Evolutionary conservation across 2,888 invertebrate genomes (phyloP).

Genomic region (Eilema caniola): DNA sequence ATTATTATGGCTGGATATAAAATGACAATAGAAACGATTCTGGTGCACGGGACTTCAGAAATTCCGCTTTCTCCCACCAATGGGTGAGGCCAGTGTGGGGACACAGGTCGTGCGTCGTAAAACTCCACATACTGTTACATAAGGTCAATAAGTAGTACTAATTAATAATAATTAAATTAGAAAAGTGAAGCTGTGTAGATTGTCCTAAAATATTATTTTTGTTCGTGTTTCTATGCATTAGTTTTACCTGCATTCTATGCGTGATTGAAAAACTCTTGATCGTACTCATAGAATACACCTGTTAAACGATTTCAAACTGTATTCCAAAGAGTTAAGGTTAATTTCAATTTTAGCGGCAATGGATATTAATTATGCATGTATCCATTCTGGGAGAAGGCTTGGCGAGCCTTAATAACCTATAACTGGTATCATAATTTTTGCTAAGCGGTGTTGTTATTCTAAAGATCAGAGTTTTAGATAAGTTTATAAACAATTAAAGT

Average conservation of each 20-base stretch:
- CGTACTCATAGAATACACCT: constrained; percentile 24
- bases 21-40: background rate
- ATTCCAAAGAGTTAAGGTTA: constrained; percentile 7
- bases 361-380: constrained; percentile 34
- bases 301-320: constrained; percentile 25
- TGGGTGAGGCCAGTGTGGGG: background rate
- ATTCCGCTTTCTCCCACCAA: background rate
- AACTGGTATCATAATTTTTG: constrained; percentile 25
- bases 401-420: constrained; percentile 21
- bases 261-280: constrained; percentile 4
- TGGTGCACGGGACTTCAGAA: background rate
- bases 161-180: background rate
- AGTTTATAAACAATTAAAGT: background rate
- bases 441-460: background rate
- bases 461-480: background rate
- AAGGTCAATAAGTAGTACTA: background rate
- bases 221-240: background rate
- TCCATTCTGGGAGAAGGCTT: constrained; percentile 16
- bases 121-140: background rate
- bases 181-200: background rate
- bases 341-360: constrained; percentile 13
- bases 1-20: background rate
- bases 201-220: background rate
- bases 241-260: constrained; percentile 2
- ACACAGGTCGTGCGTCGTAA: background rate